phyloP scores from a whole-genome alignment of 2,888 invertebrate genomes.

The Heteromurus nitidus region DNA sequence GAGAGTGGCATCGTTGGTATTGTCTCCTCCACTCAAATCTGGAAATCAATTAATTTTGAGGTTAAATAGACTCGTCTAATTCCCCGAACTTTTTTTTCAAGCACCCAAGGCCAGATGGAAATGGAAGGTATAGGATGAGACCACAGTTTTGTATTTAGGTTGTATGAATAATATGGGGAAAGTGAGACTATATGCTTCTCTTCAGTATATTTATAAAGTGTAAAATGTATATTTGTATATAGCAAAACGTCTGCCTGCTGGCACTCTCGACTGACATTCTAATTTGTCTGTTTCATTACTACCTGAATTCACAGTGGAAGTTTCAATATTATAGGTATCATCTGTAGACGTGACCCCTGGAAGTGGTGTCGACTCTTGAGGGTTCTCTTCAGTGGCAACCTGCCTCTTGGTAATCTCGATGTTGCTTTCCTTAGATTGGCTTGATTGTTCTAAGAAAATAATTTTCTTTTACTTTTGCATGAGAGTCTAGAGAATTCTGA shows the following conservation, averaged over 20 bases:
- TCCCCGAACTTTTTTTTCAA: not conserved
- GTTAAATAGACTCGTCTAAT: constrained; percentile 14
- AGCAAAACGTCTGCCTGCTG: too few species aligned
- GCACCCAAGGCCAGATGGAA: too few species aligned
- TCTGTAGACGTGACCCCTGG: not conserved
- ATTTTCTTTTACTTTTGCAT: too few species aligned
- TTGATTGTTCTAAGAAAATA: too few species aligned
- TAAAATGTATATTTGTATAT: too few species aligned
- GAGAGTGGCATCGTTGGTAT: constrained; percentile 21
- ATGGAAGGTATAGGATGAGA: not conserved
- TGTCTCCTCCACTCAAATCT: constrained; percentile 41
- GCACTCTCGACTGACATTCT: too few species aligned
- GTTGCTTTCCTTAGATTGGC: too few species aligned
- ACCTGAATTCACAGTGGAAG: not conserved
- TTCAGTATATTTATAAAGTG: too few species aligned
- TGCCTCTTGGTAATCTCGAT: not conserved
- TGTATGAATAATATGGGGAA: not conserved
- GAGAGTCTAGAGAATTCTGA: too few species aligned
- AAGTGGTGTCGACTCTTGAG: not conserved
- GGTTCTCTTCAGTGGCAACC: not conserved
- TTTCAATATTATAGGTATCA: constrained; percentile 20
- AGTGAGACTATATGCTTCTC: too few species aligned
- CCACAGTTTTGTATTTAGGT: not conserved
- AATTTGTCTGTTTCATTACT: constrained; percentile 33
- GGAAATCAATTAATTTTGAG: constrained; percentile 54